Evolutionary conservation across 1,140 invertebrate species (phyloP), one percentile per base, ranked within the genome.

Genomic region (Eciton burchellii): DNA sequence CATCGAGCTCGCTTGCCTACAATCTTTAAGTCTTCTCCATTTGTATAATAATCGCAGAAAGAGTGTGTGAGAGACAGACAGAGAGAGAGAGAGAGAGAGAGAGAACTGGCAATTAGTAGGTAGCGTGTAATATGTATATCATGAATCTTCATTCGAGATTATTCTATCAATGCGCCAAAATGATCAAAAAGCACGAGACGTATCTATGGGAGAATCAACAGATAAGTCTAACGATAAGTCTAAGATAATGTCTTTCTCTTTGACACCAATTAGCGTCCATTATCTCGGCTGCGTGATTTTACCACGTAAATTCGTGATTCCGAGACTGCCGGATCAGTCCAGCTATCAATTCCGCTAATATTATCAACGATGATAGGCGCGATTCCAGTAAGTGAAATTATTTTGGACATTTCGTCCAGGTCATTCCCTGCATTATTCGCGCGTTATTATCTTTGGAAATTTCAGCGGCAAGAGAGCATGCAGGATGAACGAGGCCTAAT

Each of bases 161-260:
- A 47, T 8, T 66, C 54, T 16, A 41, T 66, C 12, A 41, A n/a
- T 24, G 47, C 35, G 45, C 24, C 14, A 19, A 2, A 19, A 2
- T 9, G 9, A 66, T 12, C 19, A 29, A 56, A 24, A 26, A 47
- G 47, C 24, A 16, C 21, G 16, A 49, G 4, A 21, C 29, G 59
- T 52, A 21, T 43, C 29, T 68, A 3, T 24, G 66, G 21, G 47
- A 49, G 63, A 57, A 79, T 79, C 63, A 79, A 79, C 74, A 79
- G 35, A 49, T 77, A 77, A 77, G 47, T 35, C 63, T n/a, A n/a
- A 35, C 35, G 56, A 6, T 21, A n/a, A 66, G 29, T 26, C n/a
- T n/a, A 19, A 77, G 45, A 54, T 63, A 49, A 24, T 8, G 43
- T 41, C 16, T 6, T 12, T 68, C 19, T 3, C 29, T 66, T 66